Conservation (phyloP, 2,797 vertebrate genomes). For the Paguma larvata region DNA sequence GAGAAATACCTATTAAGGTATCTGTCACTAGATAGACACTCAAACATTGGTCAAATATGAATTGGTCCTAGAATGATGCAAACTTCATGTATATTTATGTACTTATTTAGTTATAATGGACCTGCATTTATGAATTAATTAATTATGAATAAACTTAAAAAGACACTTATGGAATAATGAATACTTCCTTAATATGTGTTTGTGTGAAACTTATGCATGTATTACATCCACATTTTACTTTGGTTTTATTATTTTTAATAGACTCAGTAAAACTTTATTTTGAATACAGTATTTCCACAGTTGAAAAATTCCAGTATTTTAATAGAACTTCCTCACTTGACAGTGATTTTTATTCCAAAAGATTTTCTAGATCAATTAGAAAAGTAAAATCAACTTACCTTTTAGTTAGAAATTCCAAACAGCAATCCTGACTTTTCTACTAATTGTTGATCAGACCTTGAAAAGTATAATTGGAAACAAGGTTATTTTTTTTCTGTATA, state of each 20-base stretch:
- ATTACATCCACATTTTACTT: not conserved
- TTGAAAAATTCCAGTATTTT: constrained; percentile 60
- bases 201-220: not conserved
- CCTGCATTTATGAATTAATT: not conserved
- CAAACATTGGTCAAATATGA: constrained; percentile 25
- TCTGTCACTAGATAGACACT: not conserved
- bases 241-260: constrained; percentile 61
- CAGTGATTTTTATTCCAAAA: constrained; percentile 48
- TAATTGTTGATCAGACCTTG: constrained; percentile 69
- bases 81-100: not conserved
- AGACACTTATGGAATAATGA: not conserved
- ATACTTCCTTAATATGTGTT: not conserved
- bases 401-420: constrained; percentile 1
- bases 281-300: constrained; percentile 18
- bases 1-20: not conserved
- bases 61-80: not conserved
- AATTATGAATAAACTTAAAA: not conserved
- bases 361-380: not conserved
- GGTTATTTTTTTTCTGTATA: constrained; percentile 57
- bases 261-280: constrained; percentile 54
- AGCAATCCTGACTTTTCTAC: constrained; percentile 44
- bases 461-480: constrained; percentile 64
- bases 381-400: constrained; percentile 50
- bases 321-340: constrained; percentile 39
- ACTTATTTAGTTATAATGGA: constrained; percentile 1